A percentile compares a stretch with the other conserved stretches of the same genome.
phyloP scores from a whole-genome alignment of 2,888 invertebrate genomes.

The Lapara coniferarum region DNA sequence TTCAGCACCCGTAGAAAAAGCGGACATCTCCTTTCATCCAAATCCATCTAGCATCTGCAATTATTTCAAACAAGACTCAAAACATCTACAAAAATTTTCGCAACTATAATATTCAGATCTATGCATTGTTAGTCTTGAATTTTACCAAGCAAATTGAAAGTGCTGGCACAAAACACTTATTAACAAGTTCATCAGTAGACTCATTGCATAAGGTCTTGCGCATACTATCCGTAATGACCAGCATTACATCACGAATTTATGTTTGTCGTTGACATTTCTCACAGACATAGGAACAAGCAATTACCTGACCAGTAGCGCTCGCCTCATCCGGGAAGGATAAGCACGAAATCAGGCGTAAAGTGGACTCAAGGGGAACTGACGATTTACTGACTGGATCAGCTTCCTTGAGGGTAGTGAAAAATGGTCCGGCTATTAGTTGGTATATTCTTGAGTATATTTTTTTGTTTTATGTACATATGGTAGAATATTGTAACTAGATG shows the following conservation, averaged over 20 bases:
- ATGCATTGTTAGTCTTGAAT: too few relatives aligned
- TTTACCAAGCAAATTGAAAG: too few relatives aligned
- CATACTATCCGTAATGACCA: neutral
- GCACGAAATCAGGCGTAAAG: slow-evolving; percentile 43
- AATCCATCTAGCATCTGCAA: too few relatives aligned
- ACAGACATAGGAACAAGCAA: slow-evolving; percentile 32
- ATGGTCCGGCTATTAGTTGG: neutral
- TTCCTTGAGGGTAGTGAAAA: slow-evolving; percentile 24
- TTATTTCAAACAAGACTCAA: too few relatives aligned
- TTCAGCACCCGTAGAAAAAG: too few relatives aligned
- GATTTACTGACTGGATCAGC: slow-evolving; percentile 43
- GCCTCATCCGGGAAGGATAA: slow-evolving; percentile 55
- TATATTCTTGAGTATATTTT: neutral
- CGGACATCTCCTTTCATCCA: too few relatives aligned
- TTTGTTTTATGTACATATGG: neutral
- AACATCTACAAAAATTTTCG: too few relatives aligned
- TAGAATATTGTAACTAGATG: too few relatives aligned
- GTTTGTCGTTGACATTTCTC: slow-evolving; percentile 17
- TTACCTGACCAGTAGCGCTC: slow-evolving; percentile 42
- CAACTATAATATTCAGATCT: too few relatives aligned
- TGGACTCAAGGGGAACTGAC: slow-evolving; percentile 51
- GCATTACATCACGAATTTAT: slow-evolving; percentile 13
- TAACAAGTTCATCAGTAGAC: neutral
- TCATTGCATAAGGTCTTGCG: neutral
- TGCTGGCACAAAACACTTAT: too few relatives aligned